phyloP scores from a whole-genome alignment of 1,140 invertebrate genomes.

The Probaryconus sp. region DNA sequence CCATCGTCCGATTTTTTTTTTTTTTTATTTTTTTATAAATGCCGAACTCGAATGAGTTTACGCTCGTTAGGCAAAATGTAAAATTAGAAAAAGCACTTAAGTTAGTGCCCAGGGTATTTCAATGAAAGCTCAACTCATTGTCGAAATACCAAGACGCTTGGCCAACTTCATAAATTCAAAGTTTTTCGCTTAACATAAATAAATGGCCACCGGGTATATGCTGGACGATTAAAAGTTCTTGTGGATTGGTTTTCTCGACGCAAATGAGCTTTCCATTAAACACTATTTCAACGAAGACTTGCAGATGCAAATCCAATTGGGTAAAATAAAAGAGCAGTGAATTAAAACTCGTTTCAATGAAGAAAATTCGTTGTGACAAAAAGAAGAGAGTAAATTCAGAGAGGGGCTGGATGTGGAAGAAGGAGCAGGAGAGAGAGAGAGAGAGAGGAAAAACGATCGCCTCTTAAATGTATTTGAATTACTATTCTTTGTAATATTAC shows the following conservation, averaged over 20 bases:
- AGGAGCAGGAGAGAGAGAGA: neutral
- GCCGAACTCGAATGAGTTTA: neutral
- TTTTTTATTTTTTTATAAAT: slow-evolving; percentile 5
- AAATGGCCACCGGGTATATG: slow-evolving; percentile 37
- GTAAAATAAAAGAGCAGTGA: slow-evolving; percentile 47
- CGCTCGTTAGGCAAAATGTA: slow-evolving; percentile 25
- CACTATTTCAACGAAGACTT: too few species aligned
- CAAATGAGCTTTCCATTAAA: slow-evolving; percentile 59
- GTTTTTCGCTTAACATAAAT: slow-evolving; percentile 58
- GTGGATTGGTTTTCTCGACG: slow-evolving; percentile 50
- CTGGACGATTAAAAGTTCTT: slow-evolving; percentile 55
- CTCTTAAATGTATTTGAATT: slow-evolving; percentile 19
- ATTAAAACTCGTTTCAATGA: slow-evolving; percentile 48
- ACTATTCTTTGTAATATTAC: slow-evolving; percentile 10
- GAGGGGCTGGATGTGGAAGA: neutral
- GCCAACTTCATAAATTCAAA: slow-evolving; percentile 27
- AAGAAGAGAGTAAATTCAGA: slow-evolving; percentile 13
- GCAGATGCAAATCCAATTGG: slow-evolving; percentile 45
- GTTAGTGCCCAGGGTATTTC: too few species aligned
- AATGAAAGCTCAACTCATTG: slow-evolving; percentile 16
- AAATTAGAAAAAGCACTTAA: slow-evolving; percentile 37
- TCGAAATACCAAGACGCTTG: slow-evolving; percentile 14
- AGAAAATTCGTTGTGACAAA: slow-evolving; percentile 35
- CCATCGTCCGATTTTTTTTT: too few species aligned
- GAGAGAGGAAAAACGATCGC: neutral